Conservation (phyloP, 2,797 vertebrate genomes). For the Dallia pectoralis region DNA sequence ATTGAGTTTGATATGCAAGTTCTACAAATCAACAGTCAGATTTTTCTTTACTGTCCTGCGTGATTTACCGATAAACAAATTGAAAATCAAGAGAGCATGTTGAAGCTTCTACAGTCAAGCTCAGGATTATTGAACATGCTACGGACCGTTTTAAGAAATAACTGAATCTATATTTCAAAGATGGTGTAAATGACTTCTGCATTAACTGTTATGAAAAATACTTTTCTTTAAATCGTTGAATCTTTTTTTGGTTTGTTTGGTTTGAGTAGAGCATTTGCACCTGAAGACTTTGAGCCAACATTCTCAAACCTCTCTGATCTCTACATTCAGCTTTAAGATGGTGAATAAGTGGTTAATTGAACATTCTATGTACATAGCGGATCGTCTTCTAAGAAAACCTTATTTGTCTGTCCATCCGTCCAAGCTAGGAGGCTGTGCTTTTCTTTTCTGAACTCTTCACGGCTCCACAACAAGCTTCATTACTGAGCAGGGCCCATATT, state of each 20-base stretch:
- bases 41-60: conserved; percentile 53
- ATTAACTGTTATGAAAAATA: neutral
- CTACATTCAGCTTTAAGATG: conserved; percentile 69
- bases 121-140: conserved; percentile 79
- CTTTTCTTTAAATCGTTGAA: conserved; percentile 32
- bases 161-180: conserved; percentile 51
- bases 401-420: conserved; percentile 51
- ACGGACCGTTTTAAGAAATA: conserved; percentile 80
- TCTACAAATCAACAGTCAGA: conserved; percentile 56
- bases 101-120: conserved; percentile 78
- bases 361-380: conserved; percentile 77
- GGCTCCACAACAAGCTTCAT: neutral
- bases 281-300: conserved; percentile 48
- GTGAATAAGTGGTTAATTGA: conserved; percentile 56
- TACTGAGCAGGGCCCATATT: neutral
- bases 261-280: conserved; percentile 50
- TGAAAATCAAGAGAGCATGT: conserved; percentile 65
- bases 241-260: conserved; percentile 49
- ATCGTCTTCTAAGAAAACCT: conserved; percentile 64
- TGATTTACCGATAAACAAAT: conserved; percentile 53
- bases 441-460: conserved; percentile 22
- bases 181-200: conserved; percentile 35
- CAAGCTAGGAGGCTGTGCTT: conserved; percentile 67
- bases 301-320: conserved; percentile 48
- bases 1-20: conserved; percentile 77